Conservation (phyloP, 2,888 invertebrate species). For the Chesias legatella region DNA sequence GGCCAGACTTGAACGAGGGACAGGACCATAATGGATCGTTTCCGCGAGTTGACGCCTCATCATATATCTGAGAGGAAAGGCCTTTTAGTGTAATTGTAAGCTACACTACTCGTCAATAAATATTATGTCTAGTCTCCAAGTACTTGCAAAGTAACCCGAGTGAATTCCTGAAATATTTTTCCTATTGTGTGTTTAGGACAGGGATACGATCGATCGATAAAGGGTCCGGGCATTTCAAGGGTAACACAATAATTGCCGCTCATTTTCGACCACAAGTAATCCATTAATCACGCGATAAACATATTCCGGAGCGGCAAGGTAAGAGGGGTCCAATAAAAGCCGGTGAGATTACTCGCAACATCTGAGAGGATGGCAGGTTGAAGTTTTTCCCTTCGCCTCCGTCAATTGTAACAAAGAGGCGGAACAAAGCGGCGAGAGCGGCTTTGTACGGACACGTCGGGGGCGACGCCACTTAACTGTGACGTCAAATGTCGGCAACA, state of each 20-base stretch:
- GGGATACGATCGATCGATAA: neutral
- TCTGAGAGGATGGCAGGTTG: conserved; percentile 35
- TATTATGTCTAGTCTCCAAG: conserved; percentile 12
- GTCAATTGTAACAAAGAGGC: conserved; percentile 73
- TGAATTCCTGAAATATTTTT: too few relatives aligned
- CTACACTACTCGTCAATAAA: conserved; percentile 8
- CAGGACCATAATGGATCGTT: conserved; percentile 65
- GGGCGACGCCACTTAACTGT: conserved; percentile 67
- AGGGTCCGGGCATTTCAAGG: conserved; percentile 1
- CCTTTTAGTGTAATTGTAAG: conserved; percentile 45
- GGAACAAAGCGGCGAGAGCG: conserved; percentile 75
- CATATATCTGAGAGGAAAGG: conserved; percentile 46
- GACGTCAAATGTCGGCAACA: conserved; percentile 57
- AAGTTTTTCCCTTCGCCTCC: conserved; percentile 61
- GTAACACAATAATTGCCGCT: conserved; percentile 1
- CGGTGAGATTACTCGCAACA: conserved; percentile 38
- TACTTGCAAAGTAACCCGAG: conserved; percentile 8
- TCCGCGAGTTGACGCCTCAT: conserved; percentile 64
- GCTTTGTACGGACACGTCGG: conserved; percentile 68
- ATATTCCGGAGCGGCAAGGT: conserved; percentile 22
- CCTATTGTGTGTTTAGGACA: too few relatives aligned
- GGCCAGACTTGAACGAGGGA: conserved; percentile 39
- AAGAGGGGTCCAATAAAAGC: conserved; percentile 41
- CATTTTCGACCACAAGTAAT: conserved; percentile 10
- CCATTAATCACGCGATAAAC: conserved; percentile 29